Evolutionary conservation across 1,140 invertebrate species (phyloP).

Genomic region (Drosophila kanapiae): DNA sequence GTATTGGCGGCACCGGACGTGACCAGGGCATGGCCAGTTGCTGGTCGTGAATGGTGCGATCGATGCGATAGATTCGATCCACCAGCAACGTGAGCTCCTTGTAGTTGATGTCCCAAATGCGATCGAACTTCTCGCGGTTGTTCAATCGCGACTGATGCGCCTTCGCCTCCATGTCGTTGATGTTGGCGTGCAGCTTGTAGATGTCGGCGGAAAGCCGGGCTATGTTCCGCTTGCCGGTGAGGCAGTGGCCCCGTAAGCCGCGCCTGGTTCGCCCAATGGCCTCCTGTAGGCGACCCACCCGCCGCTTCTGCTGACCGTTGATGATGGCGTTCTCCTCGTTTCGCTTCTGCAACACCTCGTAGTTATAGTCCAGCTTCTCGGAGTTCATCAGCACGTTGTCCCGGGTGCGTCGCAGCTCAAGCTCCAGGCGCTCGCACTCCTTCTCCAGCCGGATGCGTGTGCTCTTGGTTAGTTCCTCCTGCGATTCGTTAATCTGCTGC

Average conservation of each 20-base stretch:
- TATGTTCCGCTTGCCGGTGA: conserved; percentile 86
- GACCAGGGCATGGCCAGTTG: conserved; percentile 89
- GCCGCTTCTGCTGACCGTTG: conserved; percentile 92
- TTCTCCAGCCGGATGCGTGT: conserved; percentile 90
- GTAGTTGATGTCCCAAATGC: conserved; percentile 90
- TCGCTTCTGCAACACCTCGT: conserved; percentile 91
- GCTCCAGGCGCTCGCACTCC: conserved; percentile 90
- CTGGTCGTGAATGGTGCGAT: conserved; percentile 89
- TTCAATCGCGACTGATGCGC: conserved; percentile 88
- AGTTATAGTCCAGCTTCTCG: conserved; percentile 95
- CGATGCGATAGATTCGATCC: conserved; percentile 87
- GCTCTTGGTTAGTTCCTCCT: conserved; percentile 89
- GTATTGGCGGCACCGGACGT: conserved; percentile 80
- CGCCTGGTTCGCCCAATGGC: conserved; percentile 50
- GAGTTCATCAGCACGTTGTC: conserved; percentile 90
- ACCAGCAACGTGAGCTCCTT: conserved; percentile 87
- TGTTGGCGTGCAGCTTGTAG: conserved; percentile 88
- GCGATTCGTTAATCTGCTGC: conserved; percentile 87
- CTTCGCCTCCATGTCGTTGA: conserved; percentile 89
- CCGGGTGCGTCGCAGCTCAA: conserved; percentile 92
- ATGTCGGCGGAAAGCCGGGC: conserved; percentile 88
- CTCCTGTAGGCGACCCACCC: conserved; percentile 92
- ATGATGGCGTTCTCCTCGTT: conserved; percentile 95
- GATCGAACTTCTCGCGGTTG: conserved; percentile 87
- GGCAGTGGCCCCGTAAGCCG: conserved; percentile 32